phyloP scores from a whole-genome alignment of 2,797 vertebrate genomes.

The Alouatta caraya region DNA sequence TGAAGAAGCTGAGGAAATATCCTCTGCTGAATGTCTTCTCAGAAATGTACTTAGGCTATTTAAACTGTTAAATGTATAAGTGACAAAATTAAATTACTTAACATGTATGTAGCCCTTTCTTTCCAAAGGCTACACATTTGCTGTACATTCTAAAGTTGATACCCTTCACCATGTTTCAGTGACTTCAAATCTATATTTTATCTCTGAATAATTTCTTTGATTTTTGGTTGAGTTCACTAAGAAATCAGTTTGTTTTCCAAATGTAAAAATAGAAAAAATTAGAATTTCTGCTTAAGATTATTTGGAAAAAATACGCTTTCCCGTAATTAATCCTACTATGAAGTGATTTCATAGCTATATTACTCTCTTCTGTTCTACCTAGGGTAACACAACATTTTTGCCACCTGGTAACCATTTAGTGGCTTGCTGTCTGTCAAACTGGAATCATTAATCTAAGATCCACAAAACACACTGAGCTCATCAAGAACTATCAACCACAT shows the following conservation, averaged over 20 bases:
- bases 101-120: not conserved
- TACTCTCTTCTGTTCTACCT: constrained; percentile 35
- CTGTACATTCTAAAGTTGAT: not conserved
- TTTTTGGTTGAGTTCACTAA: not conserved
- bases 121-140: not conserved
- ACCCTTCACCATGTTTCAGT: not conserved
- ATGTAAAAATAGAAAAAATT: not conserved
- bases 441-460: constrained; percentile 70
- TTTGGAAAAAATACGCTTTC: constrained; percentile 42
- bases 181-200: not conserved
- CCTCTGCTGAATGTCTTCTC: constrained; percentile 13
- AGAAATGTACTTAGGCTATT: not conserved
- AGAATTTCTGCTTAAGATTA: constrained; percentile 5
- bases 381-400: constrained; percentile 68
- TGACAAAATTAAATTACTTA: not conserved
- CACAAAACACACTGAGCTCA: constrained; percentile 71
- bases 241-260: constrained; percentile 3
- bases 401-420: constrained; percentile 73
- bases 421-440: constrained; percentile 66
- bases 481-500: constrained; percentile 64
- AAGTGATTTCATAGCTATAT: constrained; percentile 32
- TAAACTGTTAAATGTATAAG: not conserved
- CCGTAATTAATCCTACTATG: not conserved
- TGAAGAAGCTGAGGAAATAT: not conserved
- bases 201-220: constrained; percentile 6